Evolutionary conservation across 2,113 vertebrate species (phyloP).

Genomic region (Martes martes): DNA sequence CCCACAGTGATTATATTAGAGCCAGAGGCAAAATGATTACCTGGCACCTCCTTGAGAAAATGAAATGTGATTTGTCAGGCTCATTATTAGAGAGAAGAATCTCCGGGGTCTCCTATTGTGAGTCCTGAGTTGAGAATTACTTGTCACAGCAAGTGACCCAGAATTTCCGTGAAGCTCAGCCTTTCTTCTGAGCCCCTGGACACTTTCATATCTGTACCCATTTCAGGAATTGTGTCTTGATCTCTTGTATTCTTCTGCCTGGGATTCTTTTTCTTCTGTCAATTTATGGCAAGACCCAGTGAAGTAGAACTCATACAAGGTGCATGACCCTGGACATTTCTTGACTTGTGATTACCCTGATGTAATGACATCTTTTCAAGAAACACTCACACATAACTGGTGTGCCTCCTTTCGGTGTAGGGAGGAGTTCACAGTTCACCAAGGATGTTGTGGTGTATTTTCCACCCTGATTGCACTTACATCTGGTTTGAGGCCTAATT

Average conservation of each 20-base stretch:
- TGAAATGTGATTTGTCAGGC: slow-evolving; percentile 30
- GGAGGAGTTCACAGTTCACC: slow-evolving; percentile 18
- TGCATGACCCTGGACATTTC: background rate
- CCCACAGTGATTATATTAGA: background rate
- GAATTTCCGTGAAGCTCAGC: background rate
- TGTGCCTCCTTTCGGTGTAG: background rate
- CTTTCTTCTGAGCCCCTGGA: background rate
- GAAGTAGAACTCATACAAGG: background rate
- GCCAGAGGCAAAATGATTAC: background rate
- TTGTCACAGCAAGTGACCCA: slow-evolving; percentile 20
- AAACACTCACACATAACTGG: background rate
- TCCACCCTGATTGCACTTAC: background rate
- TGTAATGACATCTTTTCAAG: slow-evolving; percentile 34
- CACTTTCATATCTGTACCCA: background rate
- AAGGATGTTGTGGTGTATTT: background rate
- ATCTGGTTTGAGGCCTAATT: slow-evolving; percentile 32
- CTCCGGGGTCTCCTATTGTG: background rate
- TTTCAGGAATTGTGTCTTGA: background rate
- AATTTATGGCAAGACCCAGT: background rate
- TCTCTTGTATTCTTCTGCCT: slow-evolving; percentile 4
- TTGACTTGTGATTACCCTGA: slow-evolving; percentile 27
- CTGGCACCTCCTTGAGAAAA: slow-evolving; percentile 1
- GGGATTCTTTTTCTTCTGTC: background rate
- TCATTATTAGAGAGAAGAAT: slow-evolving; percentile 29
- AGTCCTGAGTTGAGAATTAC: slow-evolving; percentile 18